Conservation (phyloP, 2,113 vertebrate species). For the Fukomys damarensis region DNA sequence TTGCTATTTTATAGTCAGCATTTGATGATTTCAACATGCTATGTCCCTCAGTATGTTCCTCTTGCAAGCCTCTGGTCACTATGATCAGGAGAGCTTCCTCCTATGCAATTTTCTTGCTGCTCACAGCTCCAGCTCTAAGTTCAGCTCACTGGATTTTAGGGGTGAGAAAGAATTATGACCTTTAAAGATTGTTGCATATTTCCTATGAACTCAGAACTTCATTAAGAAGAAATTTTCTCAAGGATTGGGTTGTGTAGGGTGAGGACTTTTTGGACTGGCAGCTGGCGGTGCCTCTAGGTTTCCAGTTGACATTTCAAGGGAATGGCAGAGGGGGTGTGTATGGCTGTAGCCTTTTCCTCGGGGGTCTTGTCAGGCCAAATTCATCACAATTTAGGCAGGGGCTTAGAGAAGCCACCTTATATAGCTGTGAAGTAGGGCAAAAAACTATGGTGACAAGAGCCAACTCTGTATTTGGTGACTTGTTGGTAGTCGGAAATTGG, state of each 20-base stretch:
- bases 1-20: conserved; percentile 11
- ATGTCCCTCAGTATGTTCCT: background rate
- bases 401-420: background rate
- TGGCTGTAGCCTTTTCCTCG: background rate
- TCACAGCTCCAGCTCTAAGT: background rate
- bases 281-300: background rate
- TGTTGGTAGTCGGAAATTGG: background rate
- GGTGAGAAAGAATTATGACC: background rate
- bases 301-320: conserved; percentile 6
- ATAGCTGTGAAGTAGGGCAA: background rate
- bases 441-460: background rate
- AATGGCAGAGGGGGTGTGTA: background rate
- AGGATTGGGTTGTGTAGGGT: background rate
- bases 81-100: background rate
- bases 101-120: background rate
- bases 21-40: background rate
- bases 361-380: background rate
- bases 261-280: background rate
- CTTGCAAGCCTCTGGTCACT: background rate
- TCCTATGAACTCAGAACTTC: background rate
- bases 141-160: conserved; percentile 12
- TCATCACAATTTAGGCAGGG: background rate
- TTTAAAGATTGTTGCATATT: conserved; percentile 1
- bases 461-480: background rate
- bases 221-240: background rate